Evolutionary conservation across 1,140 invertebrate species (phyloP), one percentile per base, ranked within the genome.

Genomic region (Spodoptera frugiperda): DNA sequence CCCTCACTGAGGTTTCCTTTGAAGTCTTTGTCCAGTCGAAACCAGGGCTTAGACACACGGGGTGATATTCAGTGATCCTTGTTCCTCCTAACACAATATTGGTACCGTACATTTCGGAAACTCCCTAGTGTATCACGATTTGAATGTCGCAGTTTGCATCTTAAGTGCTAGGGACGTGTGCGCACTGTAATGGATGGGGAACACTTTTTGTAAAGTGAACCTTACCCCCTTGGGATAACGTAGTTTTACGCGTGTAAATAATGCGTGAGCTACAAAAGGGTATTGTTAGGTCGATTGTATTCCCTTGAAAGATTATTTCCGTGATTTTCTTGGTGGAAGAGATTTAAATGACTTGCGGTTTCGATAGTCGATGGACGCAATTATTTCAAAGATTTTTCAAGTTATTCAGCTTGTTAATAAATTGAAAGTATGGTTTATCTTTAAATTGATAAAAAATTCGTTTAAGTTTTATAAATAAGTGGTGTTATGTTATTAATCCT

Each of bases 141-240:
- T 82, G 82, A 78, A 84, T 81, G 82, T 78, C 82, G 83, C 84
- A 82, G 88, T 89, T 90, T 90, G 88, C 87, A 90, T 90, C 87
- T 84, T 84, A 88, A 88, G 78, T 84, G 81, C 77, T 83, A 33
- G 53, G 39, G 19, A 12, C 57, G 59, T 11, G 21, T 59, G 30
- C 15, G 59, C 14, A 54, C 3, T 46, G 39, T 57, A 73, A 59
- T 48, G 25, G 54, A 59, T 59, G 70, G n/a, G n/a, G 39, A 0
- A 14, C 10, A 14, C 51, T 51, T 73, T 73, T 73, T 73, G 54
- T 59, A 21, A 73, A 17, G 51, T 59, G 19, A 46, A 19, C 57
- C 4, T 70, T 33, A 48, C 19, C 44, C 70, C n/a, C 17, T 33
- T 39, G 70, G 54, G 17, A 14, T 70, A 21, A 48, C 9, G 54